A percentile compares a stretch with the other conserved stretches of the same genome.
Conservation (phyloP, 1,140 invertebrate species). For the Cheumatopsyche charites region DNA sequence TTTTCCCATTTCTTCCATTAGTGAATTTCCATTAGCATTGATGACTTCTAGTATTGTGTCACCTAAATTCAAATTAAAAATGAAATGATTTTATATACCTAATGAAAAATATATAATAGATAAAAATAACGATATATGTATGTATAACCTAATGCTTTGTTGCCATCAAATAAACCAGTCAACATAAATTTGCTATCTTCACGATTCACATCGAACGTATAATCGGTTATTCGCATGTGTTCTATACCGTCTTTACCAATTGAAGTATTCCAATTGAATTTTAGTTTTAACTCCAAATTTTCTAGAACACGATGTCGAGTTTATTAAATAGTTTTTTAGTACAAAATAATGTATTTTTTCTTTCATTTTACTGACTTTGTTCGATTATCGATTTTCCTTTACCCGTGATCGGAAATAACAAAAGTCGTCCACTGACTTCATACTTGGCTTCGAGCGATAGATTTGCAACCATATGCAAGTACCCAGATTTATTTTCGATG, state of each 20-base stretch:
- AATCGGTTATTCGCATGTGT: slow-evolving; percentile 63
- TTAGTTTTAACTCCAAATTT: slow-evolving; percentile 63
- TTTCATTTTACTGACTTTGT: slow-evolving; percentile 60
- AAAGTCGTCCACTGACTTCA: slow-evolving; percentile 64
- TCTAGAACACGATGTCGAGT: slow-evolving; percentile 61
- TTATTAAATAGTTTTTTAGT: too few relatives aligned
- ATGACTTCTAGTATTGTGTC: slow-evolving; percentile 55
- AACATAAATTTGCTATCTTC: slow-evolving; percentile 37
- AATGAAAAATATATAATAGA: neutral
- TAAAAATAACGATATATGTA: neutral
- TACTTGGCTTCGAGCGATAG: slow-evolving; percentile 62
- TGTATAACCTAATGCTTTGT: slow-evolving; percentile 34
- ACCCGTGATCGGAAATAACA: slow-evolving; percentile 69
- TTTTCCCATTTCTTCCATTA: slow-evolving; percentile 53
- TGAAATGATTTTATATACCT: neutral
- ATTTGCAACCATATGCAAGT: slow-evolving; percentile 55
- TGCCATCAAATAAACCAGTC: slow-evolving; percentile 37
- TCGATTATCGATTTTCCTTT: slow-evolving; percentile 59
- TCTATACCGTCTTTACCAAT: slow-evolving; percentile 57
- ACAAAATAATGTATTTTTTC: neutral
- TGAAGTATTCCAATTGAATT: slow-evolving; percentile 62
- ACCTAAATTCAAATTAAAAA: slow-evolving; percentile 47
- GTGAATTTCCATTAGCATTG: slow-evolving; percentile 55
- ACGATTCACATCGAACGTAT: slow-evolving; percentile 50
- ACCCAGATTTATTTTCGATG: slow-evolving; percentile 55